Evolutionary conservation across 2,113 vertebrate species (phyloP), one percentile per base, ranked within the genome.

Genomic region (Aspiorhynchus laticeps): DNA sequence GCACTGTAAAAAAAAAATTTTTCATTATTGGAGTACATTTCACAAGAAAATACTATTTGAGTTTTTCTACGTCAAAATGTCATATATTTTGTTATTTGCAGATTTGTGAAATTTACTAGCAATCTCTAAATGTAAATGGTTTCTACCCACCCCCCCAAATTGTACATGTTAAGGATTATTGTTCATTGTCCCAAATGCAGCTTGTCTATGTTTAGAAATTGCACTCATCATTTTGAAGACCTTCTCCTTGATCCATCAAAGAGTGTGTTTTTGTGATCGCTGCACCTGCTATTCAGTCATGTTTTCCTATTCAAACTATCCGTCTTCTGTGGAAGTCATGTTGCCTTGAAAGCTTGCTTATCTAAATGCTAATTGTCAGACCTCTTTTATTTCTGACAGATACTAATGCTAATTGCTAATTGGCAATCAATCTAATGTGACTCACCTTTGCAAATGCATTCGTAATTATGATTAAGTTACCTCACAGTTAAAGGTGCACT

Each of bases 331-430:
- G 6, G n/a, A 63, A n/a, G 28, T 48, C 53, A 38, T n/a, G 36
- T 41, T 63, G 33, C 79, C 7, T 28, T 65, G 38, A 67, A 65
- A 43, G 26, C 38, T 19, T 28, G 80, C 38, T 65, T 65, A 81
- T 81, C 80, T 51, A 83, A 82, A 69, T 83, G 41, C 41, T 69
- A 83, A 83, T 83, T 83, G 61, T 53, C 63, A 81, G 80, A 67
- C 26, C 43, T 69, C 9, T 71, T 69, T 83, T 69, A 83, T 69
- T 71, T 33, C 41, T 83, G 41, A 71, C 63, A 51, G 63, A 69
- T 71, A 71, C 28, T 51, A 67, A 51, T 51, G 63, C 43, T 71
- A 63, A 81, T 80, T 63, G 56, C 56, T 26, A 83, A 83, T 83
- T 83, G 41, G 63, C 43, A 83, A 71, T 71, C 63, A 83, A 51